Base-by-base conservation (phyloP, 2,888 invertebrate genomes). In the Melinaea menophilus region DNA sequence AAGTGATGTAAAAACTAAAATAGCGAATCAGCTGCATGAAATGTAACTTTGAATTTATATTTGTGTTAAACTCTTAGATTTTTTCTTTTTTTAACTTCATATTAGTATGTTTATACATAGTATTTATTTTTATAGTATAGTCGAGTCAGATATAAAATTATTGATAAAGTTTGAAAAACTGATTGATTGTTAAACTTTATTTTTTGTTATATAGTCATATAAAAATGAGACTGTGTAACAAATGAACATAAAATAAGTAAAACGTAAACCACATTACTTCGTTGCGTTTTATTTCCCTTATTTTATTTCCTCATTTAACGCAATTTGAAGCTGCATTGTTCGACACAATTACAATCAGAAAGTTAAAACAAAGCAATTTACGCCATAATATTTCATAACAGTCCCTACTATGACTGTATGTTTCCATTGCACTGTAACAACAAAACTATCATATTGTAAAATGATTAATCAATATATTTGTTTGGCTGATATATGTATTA, bases 351-450 rank as follows among this genome's bases (percentile, higher is more conserved):
- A 67, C 69, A 63, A 61, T 65, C 63, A 62, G 51, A 45, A 59
- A 66, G 64, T 62, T 66, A 61, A 63, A 70, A 70, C 69, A 70
- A 66, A 67, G 67, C 67, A 69, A 62, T 69, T 66, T 62, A 65
- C 64, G 67, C 62, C 63, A 64, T 66, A 66, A 65, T 65, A 66
- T 69, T 68, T 66, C 67, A 69, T 70, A 70, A 72, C 65, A 71
- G 71, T 69, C 69, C 64, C 63, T 64, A 63, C 71, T 68, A 69
- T 70, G 71, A 71, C 51, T 5, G 60, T 7, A 4, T 4, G 59
- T 62, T 61, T 59, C 59, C 68, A 51, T 63, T 66, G 7, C 4
- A 4, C 3, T 3, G 3, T 1, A 9, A 46, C 64, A 60, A 57
- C 5, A 48, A 56, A 55, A 59, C 55, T 56, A n/a, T n/a, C n/a